phyloP scores from a whole-genome alignment of 37 sponge, comb jelly and placozoan species.

The Cliona cf. orientalis region DNA sequence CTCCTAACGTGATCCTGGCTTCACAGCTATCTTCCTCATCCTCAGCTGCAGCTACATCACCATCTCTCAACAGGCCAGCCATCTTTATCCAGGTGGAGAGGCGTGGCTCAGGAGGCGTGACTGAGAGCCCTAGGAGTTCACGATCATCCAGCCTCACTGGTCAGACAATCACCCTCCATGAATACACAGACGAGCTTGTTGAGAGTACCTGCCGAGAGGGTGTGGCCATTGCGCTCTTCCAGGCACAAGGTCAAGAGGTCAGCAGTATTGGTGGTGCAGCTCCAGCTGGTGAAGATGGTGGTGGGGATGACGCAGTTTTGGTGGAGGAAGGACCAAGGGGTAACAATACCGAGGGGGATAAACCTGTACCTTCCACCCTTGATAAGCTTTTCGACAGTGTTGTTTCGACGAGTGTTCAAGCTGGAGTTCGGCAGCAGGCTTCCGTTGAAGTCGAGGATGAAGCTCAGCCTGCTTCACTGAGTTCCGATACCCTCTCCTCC shows the following conservation, averaged over 20 bases:
- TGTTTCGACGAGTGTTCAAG: no score
- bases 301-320: no score
- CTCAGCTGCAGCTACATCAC: neutral
- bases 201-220: conserved; percentile 27
- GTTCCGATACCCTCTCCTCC: no score
- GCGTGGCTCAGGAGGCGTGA: neutral
- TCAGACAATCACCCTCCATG: conserved; percentile 33
- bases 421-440: no score
- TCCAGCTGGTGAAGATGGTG: no score
- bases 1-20: neutral
- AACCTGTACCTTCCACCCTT: no score
- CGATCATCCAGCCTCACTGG: conserved; percentile 61
- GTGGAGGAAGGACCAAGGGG: no score
- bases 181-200: conserved; percentile 47
- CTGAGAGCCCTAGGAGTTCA: conserved; percentile 28
- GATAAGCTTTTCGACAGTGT: no score
- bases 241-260: neutral
- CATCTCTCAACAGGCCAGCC: neutral
- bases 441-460: no score
- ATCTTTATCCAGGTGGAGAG: conserved; percentile 25
- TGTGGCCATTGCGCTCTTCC: conserved; percentile 8
- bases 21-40: neutral
- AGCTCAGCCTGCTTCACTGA: no score
- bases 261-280: no score
- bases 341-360: no score